Evolutionary conservation across 2,888 invertebrate species (phyloP), one percentile per base, ranked within the genome.

Genomic region (Clanis bilineata): DNA sequence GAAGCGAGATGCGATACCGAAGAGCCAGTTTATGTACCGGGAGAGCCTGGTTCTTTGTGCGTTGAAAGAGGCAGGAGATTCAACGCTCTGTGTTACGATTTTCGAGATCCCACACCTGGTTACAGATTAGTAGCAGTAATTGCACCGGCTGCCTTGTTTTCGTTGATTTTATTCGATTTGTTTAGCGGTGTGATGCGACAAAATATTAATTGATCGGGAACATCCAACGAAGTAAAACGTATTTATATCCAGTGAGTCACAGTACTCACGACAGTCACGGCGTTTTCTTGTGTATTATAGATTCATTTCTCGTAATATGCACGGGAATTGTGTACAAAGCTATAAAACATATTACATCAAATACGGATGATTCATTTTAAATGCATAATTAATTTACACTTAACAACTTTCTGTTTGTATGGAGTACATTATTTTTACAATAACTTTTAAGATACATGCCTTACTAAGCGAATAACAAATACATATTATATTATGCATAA

Each of bases 171-270:
- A 22, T 90, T 87, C 59, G 90, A 90, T 72, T 78, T 90, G 58
- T 90, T 91, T 64, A 90, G 86, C 65, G 83, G 89, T 59, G 88
- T 89, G n/a, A 80, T 91, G 39, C 80, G 88, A 65, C 88, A 90
- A 64, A 83, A 82, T 21, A 83, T 81, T 66, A 77, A 75, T 68
- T 85, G 65, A 45, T 18, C 22, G 25, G 3, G 6, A 15, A 1
- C 41, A n/a, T 3, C 25, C 15, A 25, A 15, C 15, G 21, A 28
- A 21, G 15, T 21, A n/a, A 18, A 22, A 32, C 32, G 7, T 18
- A 36, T 32, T 15, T 23, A 25, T 47, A 12, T n/a, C 23, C n/a
- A 4, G 47, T 51, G 32, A 51, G 32, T 51, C 28, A 51, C 32
- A 28, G 18, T n/a, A n/a, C n/a, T n/a, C n/a, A n/a, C n/a, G n/a